Evolutionary conservation across 2,888 invertebrate genomes (phyloP), one percentile per base, ranked within the genome.

Genomic region (Urechis unicinctus): DNA sequence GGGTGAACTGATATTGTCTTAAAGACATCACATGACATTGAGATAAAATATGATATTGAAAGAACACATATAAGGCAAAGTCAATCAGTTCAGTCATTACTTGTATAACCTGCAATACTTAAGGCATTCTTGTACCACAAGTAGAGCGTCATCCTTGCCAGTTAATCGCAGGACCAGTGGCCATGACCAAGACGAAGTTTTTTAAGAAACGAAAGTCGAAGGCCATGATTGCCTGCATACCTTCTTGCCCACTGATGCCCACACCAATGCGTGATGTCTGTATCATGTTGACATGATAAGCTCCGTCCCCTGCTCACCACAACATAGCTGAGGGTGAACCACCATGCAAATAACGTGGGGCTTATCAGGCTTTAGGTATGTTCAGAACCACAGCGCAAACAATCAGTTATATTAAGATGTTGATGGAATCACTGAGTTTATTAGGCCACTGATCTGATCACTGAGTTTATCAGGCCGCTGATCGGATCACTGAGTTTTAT

Each of bases 121-220:
- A 93, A 92, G 72, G 94, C 91, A 82, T 95, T 96, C 81, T 97
- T 97, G 75, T 95, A 93, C 78, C 96, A 94, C 81, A 95, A 96
- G 80, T 94, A 96, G 31, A 93, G 84, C 70, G 96, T 90, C 88
- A 95, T 94, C 64, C 89, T 84, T 25, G 94, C 87, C 56, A 97
- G 83, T 17, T 96, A 84, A 80, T 95, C 89, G 78, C 97, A 96
- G 81, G 91, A 91, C 80, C 80, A 81, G 79, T 95, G 95, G 0
- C 97, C 97, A 79, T 97, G 97, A 17, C 95, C 88, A 36, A 97
- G 81, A 50, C 97, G 80, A 61, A 97, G 83, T 50, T 89, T 83
- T 75, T 91, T 88, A 46, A 97, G 82, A 81, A 87, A 91, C 65
- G 87, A 81, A 94, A 97, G 82, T 97, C 97, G 0, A 95, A 88